Evolutionary conservation across 2,797 vertebrate genomes (phyloP), one percentile per base, ranked within the genome.

Genomic region (Esox lucius): DNA sequence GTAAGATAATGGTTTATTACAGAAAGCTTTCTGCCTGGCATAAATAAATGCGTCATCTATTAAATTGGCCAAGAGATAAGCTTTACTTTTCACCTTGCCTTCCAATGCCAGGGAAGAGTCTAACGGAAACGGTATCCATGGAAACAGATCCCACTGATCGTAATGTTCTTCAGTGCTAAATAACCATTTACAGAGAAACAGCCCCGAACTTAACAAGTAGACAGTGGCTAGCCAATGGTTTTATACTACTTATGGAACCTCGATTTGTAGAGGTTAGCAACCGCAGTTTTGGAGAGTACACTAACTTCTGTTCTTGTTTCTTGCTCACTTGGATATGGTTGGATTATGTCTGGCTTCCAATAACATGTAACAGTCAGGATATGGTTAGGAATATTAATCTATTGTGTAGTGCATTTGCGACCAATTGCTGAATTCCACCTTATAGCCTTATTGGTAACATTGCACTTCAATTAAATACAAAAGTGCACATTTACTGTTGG

Each of bases 111-210:
- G 53, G 68, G 72, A 80, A 77, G 86, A 85, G 84, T 81, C 78
- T 17, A 48, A 46, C 31, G 53, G 33, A 26, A 80, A 81, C 71
- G 66, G 91, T 95, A 88, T 90, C 94, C 91, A 95, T 95, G 92
- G 93, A 89, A 94, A 95, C 93, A 70, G 73, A 73, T 72, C 75
- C 74, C 86, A 75, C 72, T 75, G 56, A 87, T 80, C 61, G 73
- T 81, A 84, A 85, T 91, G 86, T 92, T 92, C 91, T 88, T 87
- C 86, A 83, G 82, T 87, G 92, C 88, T 12, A 88, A 89, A 89
- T 87, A 90, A 92, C 90, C 91, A 87, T 90, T 87, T 26, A 70
- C 85, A 75, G 77, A 89, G 86, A 87, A 92, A 91, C 91, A 91
- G 92, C 91, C 89, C 80, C 83, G 68, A 72, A 91, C 81, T 84